These are phyloP conservation scores for Drosophila macrospina DNA, from an alignment of 2,888 invertebrate genomes.

Conservation along the genomic window DNA sequence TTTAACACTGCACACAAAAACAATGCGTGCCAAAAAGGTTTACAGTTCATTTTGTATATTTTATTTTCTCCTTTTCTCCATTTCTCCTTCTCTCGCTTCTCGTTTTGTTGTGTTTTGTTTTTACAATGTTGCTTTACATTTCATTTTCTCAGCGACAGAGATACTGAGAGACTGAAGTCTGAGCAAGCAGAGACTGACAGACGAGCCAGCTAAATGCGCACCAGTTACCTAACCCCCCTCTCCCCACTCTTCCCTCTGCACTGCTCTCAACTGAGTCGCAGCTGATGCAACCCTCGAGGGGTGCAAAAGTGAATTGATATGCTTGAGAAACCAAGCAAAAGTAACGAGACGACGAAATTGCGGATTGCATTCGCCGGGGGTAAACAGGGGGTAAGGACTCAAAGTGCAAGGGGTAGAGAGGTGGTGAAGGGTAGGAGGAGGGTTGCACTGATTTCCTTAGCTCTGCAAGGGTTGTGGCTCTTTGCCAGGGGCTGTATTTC, in stretches of 20 bases:
- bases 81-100: too few relatives aligned
- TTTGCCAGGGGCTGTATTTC: constrained; percentile 49
- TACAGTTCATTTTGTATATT: constrained; percentile 79
- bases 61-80: constrained; percentile 26
- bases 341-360: constrained; percentile 70
- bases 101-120: constrained; percentile 7
- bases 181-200: neutral
- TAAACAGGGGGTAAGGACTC: constrained; percentile 1
- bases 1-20: constrained; percentile 53
- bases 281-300: constrained; percentile 50
- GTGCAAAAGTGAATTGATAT: constrained; percentile 79
- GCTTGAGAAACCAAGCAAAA: constrained; percentile 80
- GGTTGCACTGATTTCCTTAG: constrained; percentile 54
- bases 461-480: constrained; percentile 52
- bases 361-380: constrained; percentile 60
- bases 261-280: neutral
- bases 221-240: constrained; percentile 4
- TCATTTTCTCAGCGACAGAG: constrained; percentile 33
- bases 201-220: constrained; percentile 40
- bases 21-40: constrained; percentile 74
- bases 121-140: constrained; percentile 67
- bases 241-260: neutral
- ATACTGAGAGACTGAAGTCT: constrained; percentile 31
- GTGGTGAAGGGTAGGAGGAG: neutral
- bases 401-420: neutral